A percentile compares a stretch with the other conserved stretches of the same genome.
phyloP scores from a whole-genome alignment of 2,113 vertebrate species.

The Microcebus lehilahytsara region DNA sequence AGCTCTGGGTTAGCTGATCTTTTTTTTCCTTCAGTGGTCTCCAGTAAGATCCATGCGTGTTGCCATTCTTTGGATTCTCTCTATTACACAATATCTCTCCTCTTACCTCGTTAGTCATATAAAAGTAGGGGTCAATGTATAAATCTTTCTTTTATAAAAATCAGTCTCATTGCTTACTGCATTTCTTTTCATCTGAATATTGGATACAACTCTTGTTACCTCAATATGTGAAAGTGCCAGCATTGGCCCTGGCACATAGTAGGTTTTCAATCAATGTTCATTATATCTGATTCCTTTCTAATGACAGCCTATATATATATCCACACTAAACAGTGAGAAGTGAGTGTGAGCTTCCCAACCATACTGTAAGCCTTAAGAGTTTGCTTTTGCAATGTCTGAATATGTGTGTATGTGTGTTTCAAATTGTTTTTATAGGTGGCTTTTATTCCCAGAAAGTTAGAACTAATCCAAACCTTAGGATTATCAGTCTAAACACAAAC shows the following conservation, averaged over 20 bases:
- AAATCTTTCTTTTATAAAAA: neutral
- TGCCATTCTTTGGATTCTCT: neutral
- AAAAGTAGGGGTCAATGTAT: neutral
- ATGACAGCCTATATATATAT: neutral
- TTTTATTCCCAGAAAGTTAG: conserved; percentile 94
- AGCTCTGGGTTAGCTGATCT: neutral
- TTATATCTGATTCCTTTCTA: neutral
- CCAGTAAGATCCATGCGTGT: neutral
- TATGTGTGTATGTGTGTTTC: neutral
- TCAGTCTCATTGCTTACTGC: neutral
- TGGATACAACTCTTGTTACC: neutral
- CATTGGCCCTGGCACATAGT: no score
- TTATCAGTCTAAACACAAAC: conserved; percentile 96
- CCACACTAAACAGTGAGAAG: neutral
- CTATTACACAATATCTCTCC: neutral
- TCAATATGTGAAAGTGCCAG: neutral
- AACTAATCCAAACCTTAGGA: conserved; percentile 82
- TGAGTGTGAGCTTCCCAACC: neutral
- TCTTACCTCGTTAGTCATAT: neutral
- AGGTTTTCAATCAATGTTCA: neutral
- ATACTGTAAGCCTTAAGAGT: neutral
- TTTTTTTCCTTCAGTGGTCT: neutral
- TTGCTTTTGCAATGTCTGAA: neutral
- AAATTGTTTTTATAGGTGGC: conserved; percentile 88
- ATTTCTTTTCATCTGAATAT: neutral